Evolutionary conservation across 92 coral and sea anemone genomes (phyloP).

Genomic region (Diadumene lineata): DNA sequence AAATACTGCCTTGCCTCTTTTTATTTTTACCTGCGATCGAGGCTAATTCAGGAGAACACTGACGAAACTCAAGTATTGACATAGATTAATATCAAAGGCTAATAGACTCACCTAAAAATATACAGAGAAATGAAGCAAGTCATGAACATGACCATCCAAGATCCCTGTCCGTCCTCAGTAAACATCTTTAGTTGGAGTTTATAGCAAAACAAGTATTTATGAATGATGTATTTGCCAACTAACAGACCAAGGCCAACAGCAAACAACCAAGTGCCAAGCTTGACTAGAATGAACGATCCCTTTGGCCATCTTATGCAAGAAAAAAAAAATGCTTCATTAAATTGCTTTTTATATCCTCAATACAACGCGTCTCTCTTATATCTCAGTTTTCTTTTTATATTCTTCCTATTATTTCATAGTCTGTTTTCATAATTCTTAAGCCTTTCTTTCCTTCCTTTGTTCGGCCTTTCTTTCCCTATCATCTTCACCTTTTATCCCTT

Average conservation of each 20-base stretch:
- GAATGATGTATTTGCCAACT: slow-evolving; percentile 72
- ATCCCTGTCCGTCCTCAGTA: slow-evolving; percentile 88
- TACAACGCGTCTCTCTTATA: too few relatives aligned
- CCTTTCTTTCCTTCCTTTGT: too few relatives aligned
- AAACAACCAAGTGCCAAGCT: slow-evolving; percentile 73
- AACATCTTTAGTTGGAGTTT: slow-evolving; percentile 71
- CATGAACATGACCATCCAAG: slow-evolving; percentile 88
- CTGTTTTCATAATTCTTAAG: too few relatives aligned
- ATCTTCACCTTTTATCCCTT: too few relatives aligned
- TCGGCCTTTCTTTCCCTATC: too few relatives aligned
- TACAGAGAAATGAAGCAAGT: slow-evolving; percentile 71
- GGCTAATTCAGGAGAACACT: not conserved
- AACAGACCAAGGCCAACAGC: slow-evolving; percentile 63
- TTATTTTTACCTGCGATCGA: too few relatives aligned
- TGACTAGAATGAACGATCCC: slow-evolving; percentile 66
- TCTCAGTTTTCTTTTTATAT: too few relatives aligned
- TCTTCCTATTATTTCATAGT: too few relatives aligned
- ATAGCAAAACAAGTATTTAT: slow-evolving; percentile 74
- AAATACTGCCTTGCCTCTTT: too few relatives aligned
- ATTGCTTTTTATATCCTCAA: not conserved
- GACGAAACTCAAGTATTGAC: not conserved
- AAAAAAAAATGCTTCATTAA: not conserved
- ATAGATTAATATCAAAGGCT: not conserved
- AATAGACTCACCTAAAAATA: slow-evolving; percentile 44
- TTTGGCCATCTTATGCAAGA: slow-evolving; percentile 60